These are phyloP conservation scores for Muscina levida DNA, from an alignment of 2,888 invertebrate genomes.

Conservation along the genomic window DNA sequence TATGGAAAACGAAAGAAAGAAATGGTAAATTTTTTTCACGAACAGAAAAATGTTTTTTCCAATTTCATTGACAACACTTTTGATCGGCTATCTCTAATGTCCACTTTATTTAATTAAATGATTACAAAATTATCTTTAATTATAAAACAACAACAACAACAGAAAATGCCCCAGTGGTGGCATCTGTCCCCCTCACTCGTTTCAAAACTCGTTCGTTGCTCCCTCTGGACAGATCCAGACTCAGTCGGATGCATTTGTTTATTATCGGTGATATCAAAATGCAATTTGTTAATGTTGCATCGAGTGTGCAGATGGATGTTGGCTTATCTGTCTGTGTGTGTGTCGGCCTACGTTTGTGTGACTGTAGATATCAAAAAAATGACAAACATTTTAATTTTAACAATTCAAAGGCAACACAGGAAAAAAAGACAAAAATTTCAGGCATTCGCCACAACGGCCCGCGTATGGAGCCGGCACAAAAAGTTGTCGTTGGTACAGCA, in stretches of 20 bases:
- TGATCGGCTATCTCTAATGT: conserved; percentile 25
- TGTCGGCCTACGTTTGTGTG: not conserved
- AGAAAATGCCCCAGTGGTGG: not conserved
- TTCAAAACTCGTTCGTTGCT: not conserved
- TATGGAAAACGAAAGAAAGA: too few relatives aligned
- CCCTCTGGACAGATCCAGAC: not conserved
- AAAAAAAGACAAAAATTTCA: not conserved
- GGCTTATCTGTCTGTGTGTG: too few relatives aligned
- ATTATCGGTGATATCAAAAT: conserved; percentile 32
- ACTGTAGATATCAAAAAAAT: conserved; percentile 4
- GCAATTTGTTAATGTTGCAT: conserved; percentile 32
- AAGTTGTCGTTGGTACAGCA: too few relatives aligned
- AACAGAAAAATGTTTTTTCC: too few relatives aligned
- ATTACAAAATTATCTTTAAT: conserved; percentile 28
- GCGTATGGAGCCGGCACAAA: too few relatives aligned
- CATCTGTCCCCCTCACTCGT: not conserved
- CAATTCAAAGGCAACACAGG: conserved; percentile 14
- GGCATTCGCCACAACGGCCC: not conserved
- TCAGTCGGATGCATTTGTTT: conserved; percentile 11
- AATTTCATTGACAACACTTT: conserved; percentile 33
- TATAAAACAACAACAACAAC: not conserved
- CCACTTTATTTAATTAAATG: conserved; percentile 39
- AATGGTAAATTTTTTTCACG: too few relatives aligned
- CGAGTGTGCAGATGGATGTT: too few relatives aligned
- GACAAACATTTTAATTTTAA: conserved; percentile 29